phyloP scores from a whole-genome alignment of 2,113 vertebrate species.

The Tachysurus fulvidraco region DNA sequence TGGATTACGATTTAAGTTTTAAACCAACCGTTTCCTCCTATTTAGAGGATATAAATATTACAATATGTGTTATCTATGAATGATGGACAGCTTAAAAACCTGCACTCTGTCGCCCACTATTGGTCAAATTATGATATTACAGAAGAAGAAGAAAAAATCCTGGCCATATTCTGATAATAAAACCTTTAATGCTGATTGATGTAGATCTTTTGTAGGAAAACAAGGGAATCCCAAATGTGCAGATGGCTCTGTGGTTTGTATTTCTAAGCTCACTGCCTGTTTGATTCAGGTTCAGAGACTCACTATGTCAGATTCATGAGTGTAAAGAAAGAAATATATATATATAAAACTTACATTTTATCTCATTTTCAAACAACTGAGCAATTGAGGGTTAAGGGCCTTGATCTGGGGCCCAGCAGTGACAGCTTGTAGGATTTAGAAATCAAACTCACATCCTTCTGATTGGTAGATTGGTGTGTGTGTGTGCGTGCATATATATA shows the following conservation, averaged over 20 bases:
- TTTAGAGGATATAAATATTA: not conserved
- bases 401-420: too few species aligned
- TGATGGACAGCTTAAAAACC: not conserved
- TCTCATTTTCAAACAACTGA: too few species aligned
- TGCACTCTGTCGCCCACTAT: conserved; percentile 1
- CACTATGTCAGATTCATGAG: not conserved
- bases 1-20: not conserved
- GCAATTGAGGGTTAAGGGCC: too few species aligned
- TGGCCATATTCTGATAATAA: not conserved
- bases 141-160: not conserved
- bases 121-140: not conserved
- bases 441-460: too few species aligned
- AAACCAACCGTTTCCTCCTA: not conserved
- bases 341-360: too few species aligned
- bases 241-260: not conserved
- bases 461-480: too few species aligned
- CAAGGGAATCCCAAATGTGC: not conserved
- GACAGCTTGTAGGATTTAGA: too few species aligned
- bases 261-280: not conserved
- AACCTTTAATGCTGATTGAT: not conserved
- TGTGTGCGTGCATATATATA: too few species aligned
- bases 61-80: not conserved
- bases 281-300: not conserved
- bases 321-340: not conserved
- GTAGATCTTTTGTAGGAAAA: not conserved